Base-by-base conservation (phyloP, 2,888 invertebrate genomes). In the Pseudococcus viburni region DNA sequence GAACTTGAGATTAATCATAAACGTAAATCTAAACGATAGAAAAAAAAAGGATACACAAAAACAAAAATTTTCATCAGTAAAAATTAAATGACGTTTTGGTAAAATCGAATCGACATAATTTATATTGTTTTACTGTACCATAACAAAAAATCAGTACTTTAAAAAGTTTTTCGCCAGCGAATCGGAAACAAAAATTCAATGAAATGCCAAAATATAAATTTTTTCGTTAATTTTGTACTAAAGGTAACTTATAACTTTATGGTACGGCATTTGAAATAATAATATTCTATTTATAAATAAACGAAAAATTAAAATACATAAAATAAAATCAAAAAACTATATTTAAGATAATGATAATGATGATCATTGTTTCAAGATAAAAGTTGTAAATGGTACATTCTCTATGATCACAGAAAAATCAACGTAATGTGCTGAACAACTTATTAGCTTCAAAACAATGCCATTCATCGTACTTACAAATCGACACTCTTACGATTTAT, bases 211-310 rank as follows among this genome's bases (percentile, higher is more conserved):
- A 46, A 46, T 48, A 55, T 59, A 3, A 33, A 73, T 46, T 86
- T 59, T 85, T 15, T 17, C 11, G 22, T 64, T 26, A 48, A 19
- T 68, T 86, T 86, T 68, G 48, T 68, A 68, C 64, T 42, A 86
- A 77, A 73, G 86, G 86, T 86, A 86, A 86, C 86, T 86, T 68
- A 86, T 48, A 83, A 83, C 22, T 42, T 86, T 86, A 86, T 86
- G 86, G 68, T 86, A 68, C 86, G 86, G 86, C 86, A 86, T 86
- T 86, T 26, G 73, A 83, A 83, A 86, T 77, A 86, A 64, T 33
- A 86, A 86, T 86, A 86, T 39, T 86, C 59, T 59, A 86, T 15
- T 39, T 68, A 22, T 68, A 68, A 86, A 86, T 68, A 48, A 86
- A 86, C 64, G 68, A 68, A 86, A 85, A 86, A 68, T 55, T 55